Evolutionary conservation across 2,888 invertebrate genomes (phyloP).

Genomic region (Drosophila kanekoi): DNA sequence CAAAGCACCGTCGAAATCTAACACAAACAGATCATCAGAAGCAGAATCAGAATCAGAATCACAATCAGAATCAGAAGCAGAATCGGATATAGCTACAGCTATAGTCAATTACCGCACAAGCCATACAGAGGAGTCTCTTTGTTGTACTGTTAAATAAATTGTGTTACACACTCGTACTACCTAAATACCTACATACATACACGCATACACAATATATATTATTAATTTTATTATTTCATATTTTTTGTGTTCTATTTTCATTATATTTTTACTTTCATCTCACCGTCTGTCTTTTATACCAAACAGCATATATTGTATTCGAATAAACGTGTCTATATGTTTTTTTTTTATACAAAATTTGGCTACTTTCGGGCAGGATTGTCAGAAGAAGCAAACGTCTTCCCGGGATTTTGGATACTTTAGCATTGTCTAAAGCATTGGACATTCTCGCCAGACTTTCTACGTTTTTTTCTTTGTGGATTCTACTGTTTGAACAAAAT

Average conservation of each 20-base stretch:
- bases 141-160: conserved; percentile 56
- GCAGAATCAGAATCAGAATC: conserved; percentile 1
- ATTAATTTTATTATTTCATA: conserved; percentile 9
- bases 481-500: too few species aligned
- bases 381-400: too few species aligned
- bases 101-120: conserved; percentile 18
- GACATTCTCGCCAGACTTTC: too few species aligned
- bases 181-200: conserved; percentile 1
- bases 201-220: background rate
- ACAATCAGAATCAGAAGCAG: conserved; percentile 13
- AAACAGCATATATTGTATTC: conserved; percentile 62
- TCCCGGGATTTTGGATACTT: too few species aligned
- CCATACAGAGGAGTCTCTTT: conserved; percentile 58
- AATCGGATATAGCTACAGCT: conserved; percentile 14
- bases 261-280: conserved; percentile 38
- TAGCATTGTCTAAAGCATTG: too few species aligned
- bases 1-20: conserved; percentile 14
- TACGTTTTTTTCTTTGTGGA: too few species aligned
- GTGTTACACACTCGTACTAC: conserved; percentile 37
- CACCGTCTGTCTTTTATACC: conserved; percentile 66
- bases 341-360: conserved; percentile 47
- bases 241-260: conserved; percentile 14
- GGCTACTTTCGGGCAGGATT: background rate
- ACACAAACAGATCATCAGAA: conserved; percentile 27
- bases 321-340: conserved; percentile 70